Evolutionary conservation across 1,140 invertebrate species (phyloP).

Genomic region (Bombus superbus): DNA sequence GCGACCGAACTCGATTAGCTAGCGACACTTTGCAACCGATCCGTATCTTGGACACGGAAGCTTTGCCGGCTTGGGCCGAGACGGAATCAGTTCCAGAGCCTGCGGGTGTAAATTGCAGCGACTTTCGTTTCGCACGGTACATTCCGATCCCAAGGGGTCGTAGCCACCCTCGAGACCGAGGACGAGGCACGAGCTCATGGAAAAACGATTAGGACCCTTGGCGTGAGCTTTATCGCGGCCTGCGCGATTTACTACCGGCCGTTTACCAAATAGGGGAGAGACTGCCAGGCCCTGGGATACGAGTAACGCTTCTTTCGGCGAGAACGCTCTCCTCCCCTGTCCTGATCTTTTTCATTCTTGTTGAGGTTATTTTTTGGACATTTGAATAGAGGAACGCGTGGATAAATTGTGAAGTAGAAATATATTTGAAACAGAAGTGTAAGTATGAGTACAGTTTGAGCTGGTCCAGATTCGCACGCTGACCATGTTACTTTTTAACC

Average conservation of each 20-base stretch:
- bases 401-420: too few species aligned
- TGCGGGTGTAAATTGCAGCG: constrained; percentile 23
- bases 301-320: not conserved
- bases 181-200: constrained; percentile 44
- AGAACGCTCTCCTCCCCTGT: not conserved
- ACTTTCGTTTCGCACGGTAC: constrained; percentile 6
- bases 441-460: too few species aligned
- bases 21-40: constrained; percentile 13
- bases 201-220: constrained; percentile 68
- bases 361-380: too few species aligned
- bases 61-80: not conserved
- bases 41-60: constrained; percentile 3
- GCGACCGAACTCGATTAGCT: constrained; percentile 34
- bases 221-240: constrained; percentile 63
- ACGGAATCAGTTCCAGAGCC: not conserved
- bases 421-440: too few species aligned
- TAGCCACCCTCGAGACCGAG: too few species aligned
- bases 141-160: not conserved
- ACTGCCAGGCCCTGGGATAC: constrained; percentile 15
- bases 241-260: constrained; percentile 55
- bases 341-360: not conserved
- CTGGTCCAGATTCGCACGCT: too few species aligned
- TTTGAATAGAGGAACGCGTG: too few species aligned
- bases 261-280: constrained; percentile 25
- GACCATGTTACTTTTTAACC: too few species aligned